These are phyloP conservation scores for Heliconius congener DNA, from an alignment of 1,140 invertebrate genomes.

Conservation along the genomic window DNA sequence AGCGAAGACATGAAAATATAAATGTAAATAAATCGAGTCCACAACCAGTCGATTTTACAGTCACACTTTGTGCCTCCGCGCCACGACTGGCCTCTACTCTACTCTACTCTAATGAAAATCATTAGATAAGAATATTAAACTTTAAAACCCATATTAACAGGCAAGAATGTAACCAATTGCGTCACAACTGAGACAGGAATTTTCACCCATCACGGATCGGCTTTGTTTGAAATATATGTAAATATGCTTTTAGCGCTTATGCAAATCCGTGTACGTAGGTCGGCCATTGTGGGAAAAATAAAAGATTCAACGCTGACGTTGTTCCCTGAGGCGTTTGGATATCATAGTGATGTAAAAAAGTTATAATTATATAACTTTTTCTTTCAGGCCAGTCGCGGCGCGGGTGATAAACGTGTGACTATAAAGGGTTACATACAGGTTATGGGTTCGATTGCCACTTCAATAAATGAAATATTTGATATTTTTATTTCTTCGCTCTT, in stretches of 20 bases:
- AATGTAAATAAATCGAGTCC: too few species aligned
- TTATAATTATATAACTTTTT: too few species aligned
- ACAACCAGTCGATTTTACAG: too few species aligned
- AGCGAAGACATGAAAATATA: too few species aligned
- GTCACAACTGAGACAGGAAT: slow-evolving; percentile 19
- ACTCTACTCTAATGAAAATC: neutral
- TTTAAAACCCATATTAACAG: neutral
- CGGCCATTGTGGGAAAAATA: slow-evolving; percentile 24
- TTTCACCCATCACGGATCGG: slow-evolving; percentile 19
- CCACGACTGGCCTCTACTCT: too few species aligned
- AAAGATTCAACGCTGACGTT: slow-evolving; percentile 23
- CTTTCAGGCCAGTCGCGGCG: too few species aligned
- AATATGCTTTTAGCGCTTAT: slow-evolving; percentile 28
- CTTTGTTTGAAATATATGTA: slow-evolving; percentile 23
- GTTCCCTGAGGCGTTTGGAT: neutral
- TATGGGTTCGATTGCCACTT: too few species aligned
- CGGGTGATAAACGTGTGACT: too few species aligned
- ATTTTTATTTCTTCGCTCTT: too few species aligned
- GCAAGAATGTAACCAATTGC: slow-evolving; percentile 3
- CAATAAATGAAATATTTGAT: too few species aligned
- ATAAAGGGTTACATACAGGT: too few species aligned
- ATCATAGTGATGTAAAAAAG: neutral
- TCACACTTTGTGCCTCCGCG: too few species aligned
- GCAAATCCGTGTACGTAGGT: slow-evolving; percentile 25
- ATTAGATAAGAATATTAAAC: neutral